phyloP scores from a whole-genome alignment of 2,797 vertebrate species.

The Falco biarmicus region DNA sequence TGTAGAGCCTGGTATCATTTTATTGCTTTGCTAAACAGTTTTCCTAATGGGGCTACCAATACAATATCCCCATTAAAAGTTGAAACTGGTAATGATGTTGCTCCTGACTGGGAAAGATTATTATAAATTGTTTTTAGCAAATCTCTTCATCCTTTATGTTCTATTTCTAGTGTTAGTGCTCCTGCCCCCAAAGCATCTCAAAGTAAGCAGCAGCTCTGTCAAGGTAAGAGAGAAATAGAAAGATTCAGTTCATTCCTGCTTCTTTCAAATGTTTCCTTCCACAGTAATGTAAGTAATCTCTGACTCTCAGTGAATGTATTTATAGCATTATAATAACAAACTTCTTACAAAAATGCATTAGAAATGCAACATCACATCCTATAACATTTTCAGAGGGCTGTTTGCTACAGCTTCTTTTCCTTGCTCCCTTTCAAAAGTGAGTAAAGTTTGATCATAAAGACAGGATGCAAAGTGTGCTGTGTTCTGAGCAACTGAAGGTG shows the following conservation, averaged over 20 bases:
- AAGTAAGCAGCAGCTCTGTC: not conserved
- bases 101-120: not conserved
- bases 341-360: not conserved
- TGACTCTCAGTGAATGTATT: not conserved
- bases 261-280: not conserved
- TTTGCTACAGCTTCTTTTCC: not conserved
- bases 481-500: not conserved
- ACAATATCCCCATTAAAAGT: not conserved
- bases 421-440: not conserved
- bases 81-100: not conserved
- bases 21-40: slow-evolving; percentile 26
- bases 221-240: not conserved
- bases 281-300: not conserved
- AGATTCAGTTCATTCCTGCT: not conserved
- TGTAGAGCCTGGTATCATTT: not conserved
- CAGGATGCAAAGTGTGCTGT: not conserved
- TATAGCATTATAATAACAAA: not conserved
- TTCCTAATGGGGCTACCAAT: slow-evolving; percentile 4
- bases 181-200: no score
- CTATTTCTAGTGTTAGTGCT: no score
- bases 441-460: not conserved
- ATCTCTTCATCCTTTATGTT: not conserved
- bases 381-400: not conserved
- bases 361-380: not conserved
- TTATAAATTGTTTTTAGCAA: not conserved